Base-by-base conservation (phyloP, 2,888 invertebrate species). In the Drosophila rellima region DNA sequence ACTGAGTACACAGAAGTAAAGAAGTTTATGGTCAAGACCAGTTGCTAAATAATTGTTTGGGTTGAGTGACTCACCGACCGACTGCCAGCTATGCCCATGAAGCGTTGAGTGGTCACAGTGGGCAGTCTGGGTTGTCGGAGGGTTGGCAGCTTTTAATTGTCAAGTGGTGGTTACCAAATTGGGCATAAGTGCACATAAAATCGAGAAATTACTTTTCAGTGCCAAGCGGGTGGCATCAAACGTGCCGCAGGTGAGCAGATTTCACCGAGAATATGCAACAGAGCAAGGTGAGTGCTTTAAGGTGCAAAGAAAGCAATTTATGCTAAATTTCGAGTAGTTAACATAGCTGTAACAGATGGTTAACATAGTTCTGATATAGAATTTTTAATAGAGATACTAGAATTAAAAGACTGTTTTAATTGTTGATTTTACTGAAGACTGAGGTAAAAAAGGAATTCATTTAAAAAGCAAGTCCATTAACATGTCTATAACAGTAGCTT, bases 41-140 rank as follows among this genome's bases (percentile, higher is more conserved):
- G 66, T 65, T 52, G 55, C 31, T 45, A 7, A 23, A 48, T 11
- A 17, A 31, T 42, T 15, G 29, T 29, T 15, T 70, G 48, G 71
- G 52, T 70, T 61, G 61, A 39, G 13, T 64, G 59, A 75, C 71
- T 80, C 64, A 74, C 44, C n/a, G 29, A 37, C 29, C 15, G 61
- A 33, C 59, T 45, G 59, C 56, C 52, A 48, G 62, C 65, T 56
- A 61, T 68, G 74, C 61, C 67, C 62, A 51, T 18, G 52, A 4
- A 59, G 60, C 57, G 52, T 69, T 56, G 48, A 75, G 83, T 67
- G 70, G 29, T 17, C 76, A 44, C 86, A 72, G 87, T 86, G 83
- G 83, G 83, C 29, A 54, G 86, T 15, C 26, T 31, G 50, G 51
- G 47, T 23, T 33, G 29, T 20, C 13, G 2, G 51, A 51, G 73